These are phyloP conservation scores for Okapia johnstoni DNA, from an alignment of 2,113 vertebrate genomes.

Conservation along the genomic window DNA sequence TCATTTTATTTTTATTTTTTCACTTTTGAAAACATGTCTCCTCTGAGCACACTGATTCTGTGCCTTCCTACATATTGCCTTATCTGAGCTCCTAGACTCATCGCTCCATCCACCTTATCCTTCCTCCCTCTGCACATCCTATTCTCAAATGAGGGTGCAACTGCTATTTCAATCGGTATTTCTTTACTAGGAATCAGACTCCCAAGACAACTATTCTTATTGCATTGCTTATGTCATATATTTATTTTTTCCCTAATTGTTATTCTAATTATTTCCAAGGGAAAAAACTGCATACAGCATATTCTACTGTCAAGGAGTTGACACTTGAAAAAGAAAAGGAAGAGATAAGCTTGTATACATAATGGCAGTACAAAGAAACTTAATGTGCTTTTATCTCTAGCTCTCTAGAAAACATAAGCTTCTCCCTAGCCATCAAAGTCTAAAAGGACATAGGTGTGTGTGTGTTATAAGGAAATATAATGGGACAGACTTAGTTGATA, in stretches of 20 bases:
- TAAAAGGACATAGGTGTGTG: background rate
- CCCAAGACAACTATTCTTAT: background rate
- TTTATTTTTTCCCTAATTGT: background rate
- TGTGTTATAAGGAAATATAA: background rate
- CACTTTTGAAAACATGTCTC: background rate
- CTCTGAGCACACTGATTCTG: background rate
- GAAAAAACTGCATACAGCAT: background rate
- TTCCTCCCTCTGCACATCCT: background rate
- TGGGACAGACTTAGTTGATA: background rate
- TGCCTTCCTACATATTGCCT: background rate
- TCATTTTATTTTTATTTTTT: background rate
- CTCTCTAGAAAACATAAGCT: background rate
- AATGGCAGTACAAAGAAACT: background rate
- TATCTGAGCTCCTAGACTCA: background rate
- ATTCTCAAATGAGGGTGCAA: background rate
- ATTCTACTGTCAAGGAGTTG: background rate
- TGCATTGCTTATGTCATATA: background rate
- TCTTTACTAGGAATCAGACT: background rate
- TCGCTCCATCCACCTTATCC: background rate
- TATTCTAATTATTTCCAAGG: background rate
- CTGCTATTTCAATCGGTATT: background rate
- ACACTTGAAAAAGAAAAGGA: background rate
- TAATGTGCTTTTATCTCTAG: background rate
- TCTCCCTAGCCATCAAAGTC: background rate
- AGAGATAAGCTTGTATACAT: background rate